phyloP scores from a whole-genome alignment of 2,113 vertebrate species.

The Trematomus loennbergii region DNA sequence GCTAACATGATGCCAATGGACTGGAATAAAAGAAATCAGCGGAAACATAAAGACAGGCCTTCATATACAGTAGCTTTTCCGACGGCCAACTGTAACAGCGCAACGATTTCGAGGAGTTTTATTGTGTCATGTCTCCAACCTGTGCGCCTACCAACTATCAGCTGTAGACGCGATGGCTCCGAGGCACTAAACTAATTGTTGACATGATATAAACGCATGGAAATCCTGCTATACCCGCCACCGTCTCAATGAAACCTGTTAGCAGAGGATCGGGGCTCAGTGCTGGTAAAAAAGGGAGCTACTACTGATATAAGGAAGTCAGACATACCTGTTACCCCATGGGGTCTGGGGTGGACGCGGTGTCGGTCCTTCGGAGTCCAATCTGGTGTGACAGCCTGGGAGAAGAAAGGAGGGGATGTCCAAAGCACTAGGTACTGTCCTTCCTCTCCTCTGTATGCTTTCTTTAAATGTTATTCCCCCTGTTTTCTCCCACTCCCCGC shows the following conservation, averaged over 20 bases:
- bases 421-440: constrained; percentile 71
- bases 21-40: background rate
- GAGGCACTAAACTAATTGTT: constrained; percentile 75
- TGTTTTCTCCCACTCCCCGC: constrained; percentile 78
- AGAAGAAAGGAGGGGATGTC: constrained; percentile 73
- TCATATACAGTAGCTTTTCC: constrained; percentile 9
- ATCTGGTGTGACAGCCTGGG: constrained; percentile 78
- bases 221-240: constrained; percentile 23
- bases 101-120: constrained; percentile 59
- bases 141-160: constrained; percentile 66
- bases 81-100: constrained; percentile 22
- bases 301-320: constrained; percentile 61
- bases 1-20: constrained; percentile 46
- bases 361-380: constrained; percentile 81
- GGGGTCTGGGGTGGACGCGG: constrained; percentile 83
- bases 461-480: constrained; percentile 83
- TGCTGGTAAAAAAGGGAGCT: background rate
- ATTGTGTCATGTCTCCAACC: constrained; percentile 66
- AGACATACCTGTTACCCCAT: constrained; percentile 89
- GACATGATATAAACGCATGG: constrained; percentile 28
- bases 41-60: constrained; percentile 49
- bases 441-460: constrained; percentile 70
- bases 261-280: constrained; percentile 20
- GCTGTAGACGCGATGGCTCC: constrained; percentile 51
- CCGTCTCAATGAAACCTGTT: constrained; percentile 42